Evolutionary conservation across 2,113 vertebrate genomes (phyloP).

Genomic region (Callipepla squamata): DNA sequence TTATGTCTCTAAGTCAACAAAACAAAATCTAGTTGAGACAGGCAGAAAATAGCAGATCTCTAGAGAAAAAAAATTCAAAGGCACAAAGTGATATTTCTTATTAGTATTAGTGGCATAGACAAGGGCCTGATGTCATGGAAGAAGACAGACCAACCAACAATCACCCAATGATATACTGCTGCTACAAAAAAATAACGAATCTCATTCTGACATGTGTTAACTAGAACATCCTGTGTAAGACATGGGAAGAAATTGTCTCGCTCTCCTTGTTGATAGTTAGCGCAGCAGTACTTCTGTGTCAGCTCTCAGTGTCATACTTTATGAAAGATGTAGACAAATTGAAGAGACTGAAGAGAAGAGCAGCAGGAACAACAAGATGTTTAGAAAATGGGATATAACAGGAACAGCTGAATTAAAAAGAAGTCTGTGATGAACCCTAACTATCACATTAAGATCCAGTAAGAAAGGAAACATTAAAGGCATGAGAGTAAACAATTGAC

Average conservation of each 20-base stretch:
- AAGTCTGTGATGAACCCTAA: neutral
- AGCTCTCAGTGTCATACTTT: conserved; percentile 25
- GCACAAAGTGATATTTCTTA: fast-evolving
- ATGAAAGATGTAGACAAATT: conserved; percentile 9
- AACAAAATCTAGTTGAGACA: neutral
- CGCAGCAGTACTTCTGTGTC: neutral
- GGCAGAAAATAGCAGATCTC: neutral
- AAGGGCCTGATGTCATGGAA: neutral
- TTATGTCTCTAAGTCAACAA: neutral
- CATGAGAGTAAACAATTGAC: neutral
- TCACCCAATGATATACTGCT: neutral
- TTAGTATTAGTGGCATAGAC: neutral
- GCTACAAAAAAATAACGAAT: neutral
- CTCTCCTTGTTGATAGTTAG: neutral
- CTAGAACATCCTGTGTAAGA: conserved; percentile 54
- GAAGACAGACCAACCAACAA: neutral
- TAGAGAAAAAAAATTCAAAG: neutral
- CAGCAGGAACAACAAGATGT: neutral
- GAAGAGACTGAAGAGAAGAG: conserved; percentile 33
- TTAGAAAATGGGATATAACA: neutral
- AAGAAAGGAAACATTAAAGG: conserved; percentile 1
- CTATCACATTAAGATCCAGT: neutral
- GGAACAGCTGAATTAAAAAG: neutral
- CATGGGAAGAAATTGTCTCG: conserved; percentile 25
- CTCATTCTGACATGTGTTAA: conserved; percentile 48